A percentile compares a stretch with the other conserved stretches of the same genome.
Conservation (phyloP, 2,113 vertebrate species). For the Dendrocopos noguchii region DNA sequence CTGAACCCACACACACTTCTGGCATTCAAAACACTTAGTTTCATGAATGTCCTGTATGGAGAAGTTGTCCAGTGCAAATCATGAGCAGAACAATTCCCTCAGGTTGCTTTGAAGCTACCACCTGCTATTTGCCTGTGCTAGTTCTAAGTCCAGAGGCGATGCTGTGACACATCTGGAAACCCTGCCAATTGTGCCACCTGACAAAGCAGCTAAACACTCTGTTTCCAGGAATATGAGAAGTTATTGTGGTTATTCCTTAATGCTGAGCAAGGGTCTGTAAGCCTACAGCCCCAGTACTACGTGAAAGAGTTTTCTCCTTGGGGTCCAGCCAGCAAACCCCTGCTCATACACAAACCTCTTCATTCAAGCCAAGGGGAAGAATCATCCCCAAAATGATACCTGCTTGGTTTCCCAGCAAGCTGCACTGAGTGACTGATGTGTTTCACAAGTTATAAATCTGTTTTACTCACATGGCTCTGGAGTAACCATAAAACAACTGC, state of each 20-base stretch:
- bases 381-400: background rate
- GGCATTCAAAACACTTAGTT: background rate
- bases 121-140: background rate
- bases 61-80: background rate
- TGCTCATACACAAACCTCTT: background rate
- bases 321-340: background rate
- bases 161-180: background rate
- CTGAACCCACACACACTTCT: background rate
- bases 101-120: fast-evolving
- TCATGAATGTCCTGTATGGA: background rate
- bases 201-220: background rate
- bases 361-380: background rate
- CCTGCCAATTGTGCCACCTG: background rate
- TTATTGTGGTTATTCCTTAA: conserved; percentile 1
- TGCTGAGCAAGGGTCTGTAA: background rate
- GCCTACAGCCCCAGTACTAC: background rate
- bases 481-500: background rate
- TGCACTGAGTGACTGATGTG: background rate
- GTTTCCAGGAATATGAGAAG: background rate
- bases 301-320: background rate
- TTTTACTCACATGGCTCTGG: background rate
- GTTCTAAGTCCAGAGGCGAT: background rate
- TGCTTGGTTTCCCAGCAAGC: background rate
- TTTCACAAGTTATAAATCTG: conserved; percentile 16
- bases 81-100: background rate